Base-by-base conservation (phyloP, 1,140 invertebrate species). In the Chironomus striatipennis region DNA sequence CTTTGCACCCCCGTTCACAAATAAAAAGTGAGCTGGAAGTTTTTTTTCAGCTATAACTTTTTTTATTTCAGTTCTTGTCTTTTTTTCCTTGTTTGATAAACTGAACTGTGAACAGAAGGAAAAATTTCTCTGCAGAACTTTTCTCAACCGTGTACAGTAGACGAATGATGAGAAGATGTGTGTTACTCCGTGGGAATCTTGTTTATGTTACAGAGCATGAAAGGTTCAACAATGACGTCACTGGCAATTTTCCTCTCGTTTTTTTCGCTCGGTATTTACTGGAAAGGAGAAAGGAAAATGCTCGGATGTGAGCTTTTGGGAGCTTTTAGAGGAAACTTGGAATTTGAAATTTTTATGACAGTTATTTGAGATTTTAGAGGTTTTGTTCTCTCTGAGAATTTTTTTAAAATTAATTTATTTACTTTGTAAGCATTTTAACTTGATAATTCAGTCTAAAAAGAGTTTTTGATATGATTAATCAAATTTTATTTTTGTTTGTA, bases 101-200 rank as follows among this genome's bases (percentile, higher is more conserved):
- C 24, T 5, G 24, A 34, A 34, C 24, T 34, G 24, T 34, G 24
- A 34, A 34, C 24, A 34, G 24, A 34, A 34, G 24, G 24, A 34
- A 34, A 34, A 34, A 34, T 34, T 34, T 34, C 24, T 34, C 24
- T 34, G 24, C 24, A 34, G 12, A 57, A 57, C 47, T n/a, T 57
- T 57, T 57, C 47, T 5, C 47, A 57, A 57, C 47, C 12, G 12
- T 57, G 47, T 0, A 57, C 47, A 57, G 5, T 12, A 57, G 47
- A 57, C 9, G 47, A 57, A 57, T 57, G 47, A 57, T 57, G 47
- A 57, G 47, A 57, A 57, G 47, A 57, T 57, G 47, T 57, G 12
- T 57, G 12, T n/a, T 57, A 12, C 12, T 57, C n/a, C n/a, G n/a
- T 57, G 47, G 12, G n/a, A n/a, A 57, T 57, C 47, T 57, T 57